Evolutionary conservation across 2,113 vertebrate genomes (phyloP).

Genomic region (Anser cygnoides): DNA sequence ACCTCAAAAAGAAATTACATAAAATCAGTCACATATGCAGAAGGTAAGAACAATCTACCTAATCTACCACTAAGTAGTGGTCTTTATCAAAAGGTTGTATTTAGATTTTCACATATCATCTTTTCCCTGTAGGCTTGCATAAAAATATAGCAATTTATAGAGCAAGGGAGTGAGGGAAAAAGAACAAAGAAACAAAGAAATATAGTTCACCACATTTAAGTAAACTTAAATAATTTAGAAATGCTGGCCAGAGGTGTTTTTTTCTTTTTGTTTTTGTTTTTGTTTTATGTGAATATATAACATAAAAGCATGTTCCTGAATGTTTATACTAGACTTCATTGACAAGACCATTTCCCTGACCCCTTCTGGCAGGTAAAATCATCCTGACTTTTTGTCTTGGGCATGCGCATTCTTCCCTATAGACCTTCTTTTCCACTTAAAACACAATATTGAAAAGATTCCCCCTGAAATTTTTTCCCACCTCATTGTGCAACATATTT

Average conservation of each 20-base stretch:
- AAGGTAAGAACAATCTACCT: not conserved
- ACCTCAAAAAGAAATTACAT: not conserved
- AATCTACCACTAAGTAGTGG: not conserved
- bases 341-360: not conserved
- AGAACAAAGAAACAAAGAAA: not conserved
- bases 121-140: not conserved
- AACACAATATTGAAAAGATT: not conserved
- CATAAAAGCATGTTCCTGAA: not conserved
- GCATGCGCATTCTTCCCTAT: not conserved
- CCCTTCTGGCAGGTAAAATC: not conserved
- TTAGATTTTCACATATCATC: not conserved
- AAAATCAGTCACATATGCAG: not conserved
- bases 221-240: not conserved
- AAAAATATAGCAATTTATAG: not conserved
- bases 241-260: fast-evolving
- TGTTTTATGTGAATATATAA: not conserved
- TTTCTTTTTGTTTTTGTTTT: no score
- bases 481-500: not conserved
- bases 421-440: not conserved
- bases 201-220: not conserved
- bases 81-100: not conserved
- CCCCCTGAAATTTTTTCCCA: not conserved
- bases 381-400: not conserved
- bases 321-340: not conserved
- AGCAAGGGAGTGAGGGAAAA: not conserved